Conservation (phyloP, 2,113 vertebrate species). For the Coptodon rendalli region DNA sequence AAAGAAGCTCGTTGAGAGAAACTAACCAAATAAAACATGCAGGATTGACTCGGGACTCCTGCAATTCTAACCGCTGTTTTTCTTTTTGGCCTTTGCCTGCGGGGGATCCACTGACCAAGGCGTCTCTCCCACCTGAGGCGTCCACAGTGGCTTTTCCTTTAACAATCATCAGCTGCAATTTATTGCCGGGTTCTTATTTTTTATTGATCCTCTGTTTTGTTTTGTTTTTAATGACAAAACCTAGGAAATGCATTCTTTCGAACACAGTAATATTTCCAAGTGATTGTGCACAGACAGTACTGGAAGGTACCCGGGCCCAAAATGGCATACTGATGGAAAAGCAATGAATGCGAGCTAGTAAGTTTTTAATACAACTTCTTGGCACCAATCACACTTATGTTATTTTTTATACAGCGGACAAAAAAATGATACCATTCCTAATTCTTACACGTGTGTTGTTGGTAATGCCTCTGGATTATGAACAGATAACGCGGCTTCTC, state of each 20-base stretch:
- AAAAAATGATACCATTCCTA: not conserved
- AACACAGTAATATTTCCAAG: slow-evolving; percentile 7
- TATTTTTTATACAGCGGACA: not conserved
- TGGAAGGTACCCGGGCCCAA: not conserved
- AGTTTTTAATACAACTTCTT: slow-evolving; percentile 18
- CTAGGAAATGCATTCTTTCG: slow-evolving; percentile 27
- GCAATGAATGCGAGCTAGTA: slow-evolving; percentile 9
- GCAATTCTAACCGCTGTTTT: not conserved
- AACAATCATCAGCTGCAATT: slow-evolving; percentile 33
- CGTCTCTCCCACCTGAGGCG: not conserved
- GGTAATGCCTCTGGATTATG: slow-evolving; percentile 2
- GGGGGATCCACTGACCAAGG: slow-evolving; percentile 1
- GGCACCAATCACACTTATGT: not conserved
- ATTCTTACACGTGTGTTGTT: not conserved
- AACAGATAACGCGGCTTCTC: slow-evolving; percentile 17
- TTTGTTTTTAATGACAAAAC: not conserved
- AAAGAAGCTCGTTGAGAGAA: slow-evolving; percentile 37
- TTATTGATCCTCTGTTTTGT: not conserved
- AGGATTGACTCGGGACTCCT: slow-evolving; percentile 12
- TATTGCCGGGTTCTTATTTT: not conserved
- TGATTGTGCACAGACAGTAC: slow-evolving; percentile 11
- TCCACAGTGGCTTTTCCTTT: slow-evolving; percentile 6
- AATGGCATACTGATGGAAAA: slow-evolving; percentile 5
- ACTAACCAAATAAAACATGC: slow-evolving; percentile 45
- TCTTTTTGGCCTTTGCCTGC: slow-evolving; percentile 18